Percentiles rank a stretch among this genome's conserved stretches.
Conservation (phyloP, 1,140 invertebrate species). For the Procambarus virginalis region DNA sequence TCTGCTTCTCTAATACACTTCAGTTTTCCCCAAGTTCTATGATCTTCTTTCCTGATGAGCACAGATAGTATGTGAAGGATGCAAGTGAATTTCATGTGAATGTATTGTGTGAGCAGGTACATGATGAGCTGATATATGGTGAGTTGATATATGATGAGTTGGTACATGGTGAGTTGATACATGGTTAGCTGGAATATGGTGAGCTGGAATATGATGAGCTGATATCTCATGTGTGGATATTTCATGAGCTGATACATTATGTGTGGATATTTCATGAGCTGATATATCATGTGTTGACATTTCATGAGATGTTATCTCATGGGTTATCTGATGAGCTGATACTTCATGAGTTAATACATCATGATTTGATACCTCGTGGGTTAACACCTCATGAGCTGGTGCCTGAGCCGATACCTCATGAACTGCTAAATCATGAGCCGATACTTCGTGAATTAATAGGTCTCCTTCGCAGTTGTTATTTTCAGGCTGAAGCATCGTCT, state of each 20-base stretch:
- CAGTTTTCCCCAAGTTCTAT: not conserved
- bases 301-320: not conserved
- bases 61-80: slow-evolving; percentile 18
- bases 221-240: not conserved
- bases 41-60: slow-evolving; percentile 12
- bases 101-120: not conserved
- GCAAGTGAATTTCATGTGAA: slow-evolving; percentile 2
- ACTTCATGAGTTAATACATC: not conserved
- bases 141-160: not conserved
- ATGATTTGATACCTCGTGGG: not conserved
- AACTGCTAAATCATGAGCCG: not conserved
- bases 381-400: not conserved
- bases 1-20: not conserved
- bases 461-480: not conserved
- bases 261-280: not conserved
- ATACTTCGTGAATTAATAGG: not conserved
- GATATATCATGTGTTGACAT: not conserved
- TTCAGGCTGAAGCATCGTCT: not conserved
- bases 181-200: not conserved
- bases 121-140: not conserved
- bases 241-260: not conserved
- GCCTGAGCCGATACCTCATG: not conserved
- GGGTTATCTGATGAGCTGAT: not conserved
- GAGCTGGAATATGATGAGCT: not conserved
- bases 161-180: not conserved